Base-by-base conservation (phyloP, 2,888 invertebrate genomes). In the Zeuzera pyrina region DNA sequence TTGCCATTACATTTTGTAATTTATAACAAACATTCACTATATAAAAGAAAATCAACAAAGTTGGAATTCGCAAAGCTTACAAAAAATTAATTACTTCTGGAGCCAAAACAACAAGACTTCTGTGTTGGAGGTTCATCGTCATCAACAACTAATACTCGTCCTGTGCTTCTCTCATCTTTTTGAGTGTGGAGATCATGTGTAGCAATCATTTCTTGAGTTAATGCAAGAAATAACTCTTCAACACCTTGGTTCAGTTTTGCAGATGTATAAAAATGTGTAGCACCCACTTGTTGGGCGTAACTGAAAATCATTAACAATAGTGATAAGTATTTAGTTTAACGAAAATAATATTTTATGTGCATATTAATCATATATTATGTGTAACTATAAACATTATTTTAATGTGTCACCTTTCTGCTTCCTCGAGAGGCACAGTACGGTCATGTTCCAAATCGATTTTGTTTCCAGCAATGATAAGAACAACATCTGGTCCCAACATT, bases 371-470 rank as follows among this genome's bases (percentile, higher is more conserved):
- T 19, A 19, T 8, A 7, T 8, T 7, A 19, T 5, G 5, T 19
- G 8, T 19, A 19, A 19, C 8, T 8, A 19, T 7, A 8, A 19
- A 2, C 19, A 19, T 7, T 7, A 19, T 8, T 19, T 19, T 19
- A 19, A 19, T 19, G 5, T 8, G 8, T 85, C 85, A 96, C 91
- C 88, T 88, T 81, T 94, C 91, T 3, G 97, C 98, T 63, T 93
- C 93, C 47, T 93, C 91, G 11, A 91, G 83, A 14, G 89, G 84
- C 7, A 98, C 95, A 46, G 91, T 91, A 49, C 98, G 85, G 45
- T 97, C 92, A 62, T 92, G 93, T 57, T 97, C 96, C 56, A 99
- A 85, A 79, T 99, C 98, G 60, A 92, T 89, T 87, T 99, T 99
- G 77, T 99, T 99, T 30, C 98, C 99, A 35, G 95, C 96, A 61